Evolutionary conservation across 2,113 vertebrate species (phyloP).

Genomic region (Sylvia atricapilla): DNA sequence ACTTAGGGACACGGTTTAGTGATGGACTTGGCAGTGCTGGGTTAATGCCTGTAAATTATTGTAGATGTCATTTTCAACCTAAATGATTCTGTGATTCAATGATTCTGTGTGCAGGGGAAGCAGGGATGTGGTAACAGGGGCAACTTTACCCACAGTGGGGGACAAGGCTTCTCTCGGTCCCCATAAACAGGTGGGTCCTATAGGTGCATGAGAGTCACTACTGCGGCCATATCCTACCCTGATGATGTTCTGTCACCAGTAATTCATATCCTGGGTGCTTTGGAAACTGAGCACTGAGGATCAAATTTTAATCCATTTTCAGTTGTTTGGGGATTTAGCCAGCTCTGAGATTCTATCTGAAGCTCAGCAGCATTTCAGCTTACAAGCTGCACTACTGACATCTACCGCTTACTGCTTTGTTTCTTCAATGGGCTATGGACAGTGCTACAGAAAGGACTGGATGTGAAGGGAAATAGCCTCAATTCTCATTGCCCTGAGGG

Average conservation of each 20-base stretch:
- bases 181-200: not conserved
- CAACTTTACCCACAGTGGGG: not conserved
- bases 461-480: not conserved
- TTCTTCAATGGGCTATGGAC: not conserved
- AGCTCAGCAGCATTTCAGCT: rapidly evolving
- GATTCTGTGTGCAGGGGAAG: not conserved
- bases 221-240: not conserved
- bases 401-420: not conserved
- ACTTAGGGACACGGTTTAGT: not conserved
- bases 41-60: not conserved
- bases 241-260: not conserved
- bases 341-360: not conserved
- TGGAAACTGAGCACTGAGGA: not conserved
- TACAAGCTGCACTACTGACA: not conserved
- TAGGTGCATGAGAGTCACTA: not conserved
- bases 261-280: not conserved
- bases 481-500: not conserved
- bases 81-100: not conserved
- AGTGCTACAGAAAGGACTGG: not conserved
- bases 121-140: not conserved
- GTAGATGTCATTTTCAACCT: not conserved
- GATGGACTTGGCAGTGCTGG: not conserved
- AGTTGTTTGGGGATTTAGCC: not conserved
- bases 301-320: not conserved
- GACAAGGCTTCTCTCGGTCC: not conserved